These are phyloP conservation scores for Drosophila nr. fundita DNA, from an alignment of 2,888 invertebrate genomes.

Conservation along the genomic window DNA sequence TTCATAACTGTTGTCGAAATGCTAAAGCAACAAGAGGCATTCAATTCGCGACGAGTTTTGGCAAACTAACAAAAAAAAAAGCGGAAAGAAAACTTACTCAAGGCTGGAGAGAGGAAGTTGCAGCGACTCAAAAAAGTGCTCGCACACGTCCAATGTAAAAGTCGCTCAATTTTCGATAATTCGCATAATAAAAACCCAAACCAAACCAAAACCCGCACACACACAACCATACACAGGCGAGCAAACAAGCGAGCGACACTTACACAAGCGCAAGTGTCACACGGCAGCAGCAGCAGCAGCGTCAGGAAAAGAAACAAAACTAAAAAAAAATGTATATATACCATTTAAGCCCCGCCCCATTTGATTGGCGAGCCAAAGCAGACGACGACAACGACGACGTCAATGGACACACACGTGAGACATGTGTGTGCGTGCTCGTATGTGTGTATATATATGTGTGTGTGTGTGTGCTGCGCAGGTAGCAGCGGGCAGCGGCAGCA, in stretches of 20 bases:
- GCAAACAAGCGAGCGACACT: constrained; percentile 41
- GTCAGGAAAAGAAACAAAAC: constrained; percentile 51
- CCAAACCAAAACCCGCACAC: constrained; percentile 44
- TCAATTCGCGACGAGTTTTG: neutral
- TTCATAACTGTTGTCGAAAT: neutral
- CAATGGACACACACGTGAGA: constrained; percentile 76
- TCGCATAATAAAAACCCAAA: constrained; percentile 71
- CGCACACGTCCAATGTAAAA: constrained; percentile 33
- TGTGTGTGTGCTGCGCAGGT: constrained; percentile 66
- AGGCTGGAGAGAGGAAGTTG: constrained; percentile 7
- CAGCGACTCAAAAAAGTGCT: constrained; percentile 26
- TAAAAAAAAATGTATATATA: constrained; percentile 50
- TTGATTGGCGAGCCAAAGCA: constrained; percentile 82
- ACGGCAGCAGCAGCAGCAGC: constrained; percentile 48
- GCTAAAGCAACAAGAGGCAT: constrained; percentile 6
- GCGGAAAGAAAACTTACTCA: constrained; percentile 37
- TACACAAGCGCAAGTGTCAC: constrained; percentile 69
- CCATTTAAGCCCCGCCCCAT: constrained; percentile 83
- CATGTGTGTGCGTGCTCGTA: constrained; percentile 45
- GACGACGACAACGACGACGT: constrained; percentile 65
- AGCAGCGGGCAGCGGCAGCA: constrained; percentile 62
- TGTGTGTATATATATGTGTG: constrained; percentile 31
- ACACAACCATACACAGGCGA: constrained; percentile 21
- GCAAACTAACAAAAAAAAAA: neutral
- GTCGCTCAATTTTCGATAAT: constrained; percentile 79